Evolutionary conservation across 2,797 vertebrate genomes (phyloP).

Genomic region (Sus cebifrons): DNA sequence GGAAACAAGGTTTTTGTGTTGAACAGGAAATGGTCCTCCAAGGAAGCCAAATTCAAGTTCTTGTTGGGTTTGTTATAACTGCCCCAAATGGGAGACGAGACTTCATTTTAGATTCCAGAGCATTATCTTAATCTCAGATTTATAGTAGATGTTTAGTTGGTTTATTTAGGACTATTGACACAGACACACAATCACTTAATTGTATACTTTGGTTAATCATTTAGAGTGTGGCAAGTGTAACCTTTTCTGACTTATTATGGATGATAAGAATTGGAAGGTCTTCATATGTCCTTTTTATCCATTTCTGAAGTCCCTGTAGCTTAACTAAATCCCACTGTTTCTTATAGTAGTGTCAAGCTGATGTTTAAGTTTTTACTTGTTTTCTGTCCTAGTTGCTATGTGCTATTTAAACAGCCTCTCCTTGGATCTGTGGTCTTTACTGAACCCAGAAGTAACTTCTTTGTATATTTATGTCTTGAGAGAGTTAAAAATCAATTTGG

Average conservation of each 20-base stretch:
- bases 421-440: slow-evolving; percentile 47
- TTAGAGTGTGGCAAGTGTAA: slow-evolving; percentile 34
- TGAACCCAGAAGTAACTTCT: slow-evolving; percentile 49
- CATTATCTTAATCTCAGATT: slow-evolving; percentile 29
- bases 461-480: slow-evolving; percentile 54
- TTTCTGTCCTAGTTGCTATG: background rate
- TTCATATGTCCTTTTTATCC: slow-evolving; percentile 31
- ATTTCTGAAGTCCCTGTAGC: slow-evolving; percentile 56
- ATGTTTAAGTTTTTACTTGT: background rate
- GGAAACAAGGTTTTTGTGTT: slow-evolving; percentile 23
- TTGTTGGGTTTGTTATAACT: slow-evolving; percentile 51
- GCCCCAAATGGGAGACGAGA: slow-evolving; percentile 33
- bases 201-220: slow-evolving; percentile 59
- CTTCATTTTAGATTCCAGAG: background rate
- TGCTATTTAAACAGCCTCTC: slow-evolving; percentile 36
- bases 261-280: slow-evolving; percentile 42
- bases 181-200: background rate
- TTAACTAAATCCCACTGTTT: slow-evolving; percentile 48
- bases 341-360: background rate
- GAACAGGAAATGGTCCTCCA: background rate
- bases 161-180: slow-evolving; percentile 53
- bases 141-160: slow-evolving; percentile 37
- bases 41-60: slow-evolving; percentile 14
- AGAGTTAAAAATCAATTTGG: slow-evolving; percentile 64
- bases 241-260: slow-evolving; percentile 62